Evolutionary conservation across 2,113 vertebrate genomes (phyloP).

Genomic region (Rhabdornis inornatus): DNA sequence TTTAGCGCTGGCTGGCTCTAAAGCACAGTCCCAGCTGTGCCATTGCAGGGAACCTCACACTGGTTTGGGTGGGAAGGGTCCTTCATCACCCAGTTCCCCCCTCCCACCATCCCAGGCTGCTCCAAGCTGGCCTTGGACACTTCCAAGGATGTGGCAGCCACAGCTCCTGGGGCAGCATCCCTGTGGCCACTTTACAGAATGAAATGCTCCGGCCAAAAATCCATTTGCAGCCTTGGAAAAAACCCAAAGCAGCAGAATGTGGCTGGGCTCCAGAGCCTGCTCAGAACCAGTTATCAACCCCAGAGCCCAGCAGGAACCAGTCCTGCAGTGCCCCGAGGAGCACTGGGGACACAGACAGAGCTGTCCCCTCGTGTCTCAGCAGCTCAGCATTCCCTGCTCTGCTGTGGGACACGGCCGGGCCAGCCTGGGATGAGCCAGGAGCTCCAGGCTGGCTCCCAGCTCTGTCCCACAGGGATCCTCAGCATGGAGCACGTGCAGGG

Average conservation of each 20-base stretch:
- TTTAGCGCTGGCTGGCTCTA: accelerated
- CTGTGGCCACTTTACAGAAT: accelerated
- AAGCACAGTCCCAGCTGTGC: background rate
- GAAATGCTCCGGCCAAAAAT: background rate
- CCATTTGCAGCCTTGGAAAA: background rate
- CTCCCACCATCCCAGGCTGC: background rate
- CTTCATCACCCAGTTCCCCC: background rate
- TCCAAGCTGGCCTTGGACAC: background rate
- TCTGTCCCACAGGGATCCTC: accelerated
- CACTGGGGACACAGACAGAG: background rate
- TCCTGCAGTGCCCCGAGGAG: background rate
- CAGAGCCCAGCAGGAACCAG: background rate
- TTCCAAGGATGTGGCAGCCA: background rate
- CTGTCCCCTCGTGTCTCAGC: background rate
- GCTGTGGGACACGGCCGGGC: background rate
- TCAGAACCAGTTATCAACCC: background rate
- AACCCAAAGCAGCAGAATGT: background rate
- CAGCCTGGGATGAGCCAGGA: background rate
- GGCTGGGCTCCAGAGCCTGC: background rate
- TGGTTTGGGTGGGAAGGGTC: background rate
- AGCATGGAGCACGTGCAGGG: accelerated
- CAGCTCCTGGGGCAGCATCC: background rate
- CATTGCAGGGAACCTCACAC: background rate
- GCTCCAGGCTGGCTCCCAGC: background rate
- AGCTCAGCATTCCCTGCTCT: background rate